phyloP scores from a whole-genome alignment of 2,888 invertebrate genomes.

The Coelopa pilipes region DNA sequence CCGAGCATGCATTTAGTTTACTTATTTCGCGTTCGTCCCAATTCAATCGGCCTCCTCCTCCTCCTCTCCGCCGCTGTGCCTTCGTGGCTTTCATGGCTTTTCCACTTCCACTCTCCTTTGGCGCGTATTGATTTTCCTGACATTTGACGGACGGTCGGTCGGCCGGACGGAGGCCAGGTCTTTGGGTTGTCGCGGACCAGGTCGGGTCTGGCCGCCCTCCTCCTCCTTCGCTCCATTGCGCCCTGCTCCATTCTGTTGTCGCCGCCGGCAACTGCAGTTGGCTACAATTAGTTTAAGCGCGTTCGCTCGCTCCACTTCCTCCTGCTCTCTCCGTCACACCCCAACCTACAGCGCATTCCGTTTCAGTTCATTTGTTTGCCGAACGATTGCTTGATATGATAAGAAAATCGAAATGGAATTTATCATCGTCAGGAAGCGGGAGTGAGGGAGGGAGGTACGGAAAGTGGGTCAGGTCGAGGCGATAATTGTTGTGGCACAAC shows the following conservation, averaged over 20 bases:
- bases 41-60: too few relatives aligned
- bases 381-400: background rate
- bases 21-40: background rate
- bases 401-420: conserved; percentile 20
- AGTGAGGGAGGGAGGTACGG: background rate
- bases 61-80: too few relatives aligned
- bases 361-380: background rate
- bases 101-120: too few relatives aligned
- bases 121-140: conserved; percentile 30
- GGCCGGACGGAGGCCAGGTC: background rate
- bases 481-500: too few relatives aligned
- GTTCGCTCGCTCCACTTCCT: too few relatives aligned
- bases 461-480: too few relatives aligned
- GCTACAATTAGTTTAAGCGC: too few relatives aligned
- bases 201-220: background rate
- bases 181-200: background rate
- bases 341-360: background rate
- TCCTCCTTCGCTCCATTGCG: background rate
- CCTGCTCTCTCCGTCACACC: too few relatives aligned
- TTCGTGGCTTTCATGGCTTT: background rate
- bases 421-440: background rate
- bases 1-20: conserved; percentile 6
- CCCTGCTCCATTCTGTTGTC: background rate
- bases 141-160: background rate
- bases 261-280: background rate